A percentile compares a stretch with the other conserved stretches of the same genome.
These are phyloP conservation scores for Rhamnusium bicolor DNA, from an alignment of 2,888 invertebrate genomes.

Conservation along the genomic window DNA sequence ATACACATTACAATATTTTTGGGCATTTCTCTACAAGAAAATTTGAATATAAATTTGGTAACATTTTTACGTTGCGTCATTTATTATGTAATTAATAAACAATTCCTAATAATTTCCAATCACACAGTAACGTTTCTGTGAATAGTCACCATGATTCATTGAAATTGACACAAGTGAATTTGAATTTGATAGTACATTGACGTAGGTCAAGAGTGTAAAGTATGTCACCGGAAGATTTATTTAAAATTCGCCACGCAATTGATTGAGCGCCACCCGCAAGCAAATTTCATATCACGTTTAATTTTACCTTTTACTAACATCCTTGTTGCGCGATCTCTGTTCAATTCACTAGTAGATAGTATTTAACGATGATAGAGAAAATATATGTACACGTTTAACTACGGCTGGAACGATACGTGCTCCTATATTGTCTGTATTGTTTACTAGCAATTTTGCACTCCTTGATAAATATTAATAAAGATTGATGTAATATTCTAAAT, in stretches of 20 bases:
- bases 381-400: slow-evolving; percentile 33
- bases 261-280: slow-evolving; percentile 55
- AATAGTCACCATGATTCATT: neutral
- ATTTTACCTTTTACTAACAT: slow-evolving; percentile 55
- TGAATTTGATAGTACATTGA: slow-evolving; percentile 42
- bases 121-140: neutral
- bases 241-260: slow-evolving; percentile 54
- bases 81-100: neutral
- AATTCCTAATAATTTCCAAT: neutral
- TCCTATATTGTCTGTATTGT: slow-evolving; percentile 43
- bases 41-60: too few relatives aligned
- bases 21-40: too few relatives aligned
- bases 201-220: slow-evolving; percentile 53
- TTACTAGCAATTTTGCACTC: slow-evolving; percentile 43
- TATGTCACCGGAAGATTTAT: slow-evolving; percentile 56
- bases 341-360: slow-evolving; percentile 24
- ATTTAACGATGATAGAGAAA: slow-evolving; percentile 34
- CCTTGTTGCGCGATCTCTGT: slow-evolving; percentile 50
- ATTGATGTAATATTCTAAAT: slow-evolving; percentile 51
- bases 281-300: slow-evolving; percentile 57
- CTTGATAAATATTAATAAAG: slow-evolving; percentile 50
- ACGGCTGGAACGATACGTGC: slow-evolving; percentile 41
- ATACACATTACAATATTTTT: too few relatives aligned
- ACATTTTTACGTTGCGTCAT: too few relatives aligned
- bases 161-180: neutral